Base-by-base conservation (phyloP, 2,888 invertebrate genomes). In the Cataglyphis cursor region DNA sequence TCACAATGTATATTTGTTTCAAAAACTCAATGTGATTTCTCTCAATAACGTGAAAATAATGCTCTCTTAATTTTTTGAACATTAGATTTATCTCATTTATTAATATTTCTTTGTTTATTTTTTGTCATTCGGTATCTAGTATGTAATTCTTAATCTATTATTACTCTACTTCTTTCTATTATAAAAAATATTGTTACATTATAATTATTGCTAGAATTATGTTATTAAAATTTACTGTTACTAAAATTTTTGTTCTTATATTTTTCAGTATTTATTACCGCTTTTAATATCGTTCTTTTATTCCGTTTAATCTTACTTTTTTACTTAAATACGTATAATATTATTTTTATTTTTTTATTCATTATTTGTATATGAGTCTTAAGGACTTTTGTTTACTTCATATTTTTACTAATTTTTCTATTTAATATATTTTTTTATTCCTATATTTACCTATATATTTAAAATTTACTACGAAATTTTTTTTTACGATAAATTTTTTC, bases 21-120 rank as follows among this genome's bases (percentile, higher is more conserved):
- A 2, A 5, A 15, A 28, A 35, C 4, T 48, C 1, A 1, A 74
- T 15, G 54, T 15, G 21, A 5, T 73, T 68, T 44, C 12, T n/a
- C 8, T 73, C 5, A 12, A 38, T 72, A 57, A 35, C 3, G 28
- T 31, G 10, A 70, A 15, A 51, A 35, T 51, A 51, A 31, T 31
- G 15, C 4, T 4, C 18, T n/a, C 5, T 18, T 28, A 48, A 15
- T 51, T 31, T 51, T 4, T 51, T 31, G 9, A 4, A 51, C 10
- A 6, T 65, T 51, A 12, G 15, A 51, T 51, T 35, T 3, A 4
- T n/a, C 18, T 57, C 1, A 38, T n/a, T n/a, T 59, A 5, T 15
- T 57, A 57, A 35, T 38, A 18, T 9, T 72, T 38, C 3, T 70
- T 72, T 5, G 10, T 28, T 31, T 68, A 68, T 4, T 68, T 68